phyloP scores from a whole-genome alignment of 92 coral and sea anemone species.

The Palythoa caribaeorum region DNA sequence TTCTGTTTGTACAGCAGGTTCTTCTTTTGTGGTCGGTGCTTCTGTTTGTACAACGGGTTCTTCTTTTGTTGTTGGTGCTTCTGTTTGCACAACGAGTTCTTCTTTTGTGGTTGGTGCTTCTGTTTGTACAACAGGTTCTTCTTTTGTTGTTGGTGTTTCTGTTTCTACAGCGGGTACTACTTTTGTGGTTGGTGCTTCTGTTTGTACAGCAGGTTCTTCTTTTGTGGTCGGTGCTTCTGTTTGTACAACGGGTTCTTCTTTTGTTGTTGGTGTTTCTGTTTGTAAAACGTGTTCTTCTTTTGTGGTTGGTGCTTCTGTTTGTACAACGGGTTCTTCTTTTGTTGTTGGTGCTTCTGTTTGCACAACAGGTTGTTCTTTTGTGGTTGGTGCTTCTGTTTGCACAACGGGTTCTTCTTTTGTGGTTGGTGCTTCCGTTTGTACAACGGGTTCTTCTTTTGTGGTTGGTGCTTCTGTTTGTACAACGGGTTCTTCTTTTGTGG shows the following conservation, averaged over 20 bases:
- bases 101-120: too few species aligned
- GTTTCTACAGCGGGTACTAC: not conserved
- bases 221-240: not conserved
- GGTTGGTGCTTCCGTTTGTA: not conserved
- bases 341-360: not conserved
- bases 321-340: not conserved
- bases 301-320: slow-evolving; percentile 10
- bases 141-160: too few species aligned
- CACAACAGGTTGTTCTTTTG: not conserved
- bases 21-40: not conserved
- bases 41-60: not conserved
- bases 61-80: not conserved
- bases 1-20: not conserved
- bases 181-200: not conserved
- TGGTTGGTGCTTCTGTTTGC: not conserved
- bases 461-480: not conserved
- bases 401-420: too few species aligned
- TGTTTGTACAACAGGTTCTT: too few species aligned
- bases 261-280: not conserved
- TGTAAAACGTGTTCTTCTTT: not conserved
- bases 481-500: not conserved
- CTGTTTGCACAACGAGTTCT: not conserved
- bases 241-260: not conserved
- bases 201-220: not conserved
- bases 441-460: not conserved